Evolutionary conservation across 2,888 invertebrate species (phyloP), one percentile per base, ranked within the genome.

Genomic region (Andrena marginata): DNA sequence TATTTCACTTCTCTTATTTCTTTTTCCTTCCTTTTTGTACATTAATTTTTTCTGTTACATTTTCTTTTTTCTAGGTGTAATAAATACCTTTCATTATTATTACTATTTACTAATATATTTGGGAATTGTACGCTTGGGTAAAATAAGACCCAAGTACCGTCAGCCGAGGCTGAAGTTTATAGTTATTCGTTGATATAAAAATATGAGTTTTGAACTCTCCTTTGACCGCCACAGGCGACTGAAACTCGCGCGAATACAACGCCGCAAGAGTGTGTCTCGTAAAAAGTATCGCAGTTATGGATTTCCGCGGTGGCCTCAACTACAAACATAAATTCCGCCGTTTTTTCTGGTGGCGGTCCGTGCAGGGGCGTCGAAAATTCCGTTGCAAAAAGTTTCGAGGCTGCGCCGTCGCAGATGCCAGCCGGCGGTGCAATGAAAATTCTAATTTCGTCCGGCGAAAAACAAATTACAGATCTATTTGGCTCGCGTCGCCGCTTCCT

Each of bases 381-480:
- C 23, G n/a, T 63, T 10, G 29, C 29, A 49, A 64, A 68, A 76
- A 77, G 51, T 48, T 56, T 20, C n/a, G 13, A 26, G 13, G 4
- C 31, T n/a, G 10, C 10, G 16, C 10, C 10, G 31, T 31, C 33
- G 16, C 67, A 23, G 68, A n/a, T n/a, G 64, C 33, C 33, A 70
- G 65, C 72, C 59, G 42, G 29, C 72, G 62, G 65, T 56, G 75
- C 56, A 70, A 85, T 85, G 81, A 76, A 42, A 79, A 79, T 77
- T 79, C 77, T 79, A 79, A 77, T 80, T 80, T 31, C 76, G 26
- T 35, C 48, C 70, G 6, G 23, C 23, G 64, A 67, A 62, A 70
- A 70, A 77, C 79, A 71, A 77, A 77, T 65, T 77, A 67, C 70
- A 20, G 26, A 71, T 77, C 60, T 51, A 60, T 80, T 77, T 77